Conservation (phyloP, 2,113 vertebrate genomes). For the Nycticryphes semicollaris region DNA sequence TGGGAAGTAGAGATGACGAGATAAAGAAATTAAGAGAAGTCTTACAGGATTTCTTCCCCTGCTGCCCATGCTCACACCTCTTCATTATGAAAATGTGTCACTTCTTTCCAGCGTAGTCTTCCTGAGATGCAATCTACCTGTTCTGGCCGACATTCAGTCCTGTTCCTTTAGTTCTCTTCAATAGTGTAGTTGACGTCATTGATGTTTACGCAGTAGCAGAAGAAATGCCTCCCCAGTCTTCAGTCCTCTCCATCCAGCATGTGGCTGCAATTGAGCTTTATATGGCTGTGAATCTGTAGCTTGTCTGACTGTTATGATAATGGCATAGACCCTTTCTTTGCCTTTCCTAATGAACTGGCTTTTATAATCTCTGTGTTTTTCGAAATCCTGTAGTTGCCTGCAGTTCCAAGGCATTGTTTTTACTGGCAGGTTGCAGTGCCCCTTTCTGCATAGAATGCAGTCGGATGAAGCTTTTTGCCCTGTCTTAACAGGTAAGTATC, state of each 20-base stretch:
- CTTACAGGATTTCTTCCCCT: not conserved
- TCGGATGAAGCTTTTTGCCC: not conserved
- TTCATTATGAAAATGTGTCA: not conserved
- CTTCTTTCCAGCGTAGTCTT: not conserved
- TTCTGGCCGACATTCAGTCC: not conserved
- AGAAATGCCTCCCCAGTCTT: not conserved
- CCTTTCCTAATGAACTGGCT: not conserved
- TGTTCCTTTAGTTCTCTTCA: not conserved
- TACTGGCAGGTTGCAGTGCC: not conserved
- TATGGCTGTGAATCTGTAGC: not conserved
- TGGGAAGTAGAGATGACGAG: not conserved
- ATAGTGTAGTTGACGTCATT: accelerated
- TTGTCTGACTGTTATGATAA: not conserved
- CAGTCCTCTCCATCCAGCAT: not conserved
- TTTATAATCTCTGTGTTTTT: not conserved
- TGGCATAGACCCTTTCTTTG: not conserved
- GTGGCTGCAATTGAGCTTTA: not conserved
- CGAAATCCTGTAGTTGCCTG: not conserved
- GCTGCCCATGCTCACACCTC: not conserved
- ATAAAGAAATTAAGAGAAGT: not conserved
- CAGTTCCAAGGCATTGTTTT: not conserved
- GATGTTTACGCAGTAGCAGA: accelerated
- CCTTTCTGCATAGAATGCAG: not conserved
- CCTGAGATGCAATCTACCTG: not conserved
- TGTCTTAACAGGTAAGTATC: not conserved